A percentile compares a stretch with the other conserved stretches of the same genome.
Evolutionary conservation across 2,888 invertebrate genomes (phyloP).

Genomic region (Eupithecia tripunctaria): DNA sequence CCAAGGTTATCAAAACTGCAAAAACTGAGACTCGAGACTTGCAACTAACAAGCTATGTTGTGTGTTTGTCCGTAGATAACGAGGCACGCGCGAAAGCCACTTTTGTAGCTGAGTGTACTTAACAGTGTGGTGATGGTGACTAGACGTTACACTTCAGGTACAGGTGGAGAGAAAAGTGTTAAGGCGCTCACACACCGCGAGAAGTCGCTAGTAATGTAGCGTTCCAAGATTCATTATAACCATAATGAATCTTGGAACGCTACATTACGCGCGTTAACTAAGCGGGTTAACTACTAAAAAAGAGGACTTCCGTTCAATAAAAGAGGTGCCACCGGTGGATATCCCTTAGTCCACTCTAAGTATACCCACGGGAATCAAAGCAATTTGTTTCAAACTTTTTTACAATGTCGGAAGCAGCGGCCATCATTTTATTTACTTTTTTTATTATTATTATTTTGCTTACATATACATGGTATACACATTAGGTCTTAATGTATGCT

Average conservation of each 20-base stretch:
- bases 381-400: no score
- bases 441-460: no score
- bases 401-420: no score
- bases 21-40: conserved; percentile 8
- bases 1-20: not conserved
- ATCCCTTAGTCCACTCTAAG: no score
- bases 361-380: no score
- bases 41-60: conserved; percentile 16
- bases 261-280: not conserved
- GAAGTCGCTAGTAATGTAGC: not conserved
- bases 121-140: conserved; percentile 21
- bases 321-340: no score
- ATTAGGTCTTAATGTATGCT: no score
- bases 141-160: conserved; percentile 42
- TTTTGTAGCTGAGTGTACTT: conserved; percentile 40
- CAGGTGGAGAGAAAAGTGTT: conserved; percentile 30
- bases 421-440: no score
- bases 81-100: conserved; percentile 44
- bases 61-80: conserved; percentile 31
- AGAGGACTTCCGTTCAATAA: no score
- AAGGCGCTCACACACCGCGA: not conserved
- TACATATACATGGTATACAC: no score
- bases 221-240: not conserved
- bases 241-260: not conserved
- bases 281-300: no score